Evolutionary conservation across 2,797 vertebrate genomes (phyloP).

Genomic region (Bucorvus abyssinicus): DNA sequence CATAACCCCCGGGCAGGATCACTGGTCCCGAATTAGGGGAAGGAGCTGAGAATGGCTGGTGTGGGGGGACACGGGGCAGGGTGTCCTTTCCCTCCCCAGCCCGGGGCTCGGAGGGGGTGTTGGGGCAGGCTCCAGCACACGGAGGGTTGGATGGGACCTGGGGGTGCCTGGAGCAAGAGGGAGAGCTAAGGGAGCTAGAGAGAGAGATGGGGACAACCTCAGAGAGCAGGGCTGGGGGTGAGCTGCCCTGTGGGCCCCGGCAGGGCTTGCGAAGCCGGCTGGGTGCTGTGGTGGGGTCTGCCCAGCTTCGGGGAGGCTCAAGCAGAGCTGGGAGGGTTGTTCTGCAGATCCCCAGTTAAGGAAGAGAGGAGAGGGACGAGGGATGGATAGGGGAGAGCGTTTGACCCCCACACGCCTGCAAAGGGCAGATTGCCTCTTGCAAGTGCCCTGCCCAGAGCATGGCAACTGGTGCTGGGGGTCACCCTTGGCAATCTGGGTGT

Average conservation of each 20-base stretch:
- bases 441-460: background rate
- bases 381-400: background rate
- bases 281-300: accelerated
- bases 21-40: background rate
- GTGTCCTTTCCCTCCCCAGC: background rate
- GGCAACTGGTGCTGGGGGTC: background rate
- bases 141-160: background rate
- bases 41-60: background rate
- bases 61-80: background rate
- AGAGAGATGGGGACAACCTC: background rate
- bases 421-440: background rate
- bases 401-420: accelerated
- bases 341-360: background rate
- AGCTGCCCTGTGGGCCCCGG: background rate
- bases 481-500: background rate
- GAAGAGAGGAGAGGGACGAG: background rate
- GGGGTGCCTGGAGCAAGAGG: background rate
- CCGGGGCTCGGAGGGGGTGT: accelerated
- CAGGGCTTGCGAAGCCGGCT: background rate
- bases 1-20: background rate
- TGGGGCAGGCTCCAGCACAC: background rate
- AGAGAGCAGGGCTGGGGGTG: background rate
- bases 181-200: background rate
- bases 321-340: background rate
- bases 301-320: background rate